phyloP scores from a whole-genome alignment of 2,113 vertebrate genomes.

The Amphilophus citrinellus region DNA sequence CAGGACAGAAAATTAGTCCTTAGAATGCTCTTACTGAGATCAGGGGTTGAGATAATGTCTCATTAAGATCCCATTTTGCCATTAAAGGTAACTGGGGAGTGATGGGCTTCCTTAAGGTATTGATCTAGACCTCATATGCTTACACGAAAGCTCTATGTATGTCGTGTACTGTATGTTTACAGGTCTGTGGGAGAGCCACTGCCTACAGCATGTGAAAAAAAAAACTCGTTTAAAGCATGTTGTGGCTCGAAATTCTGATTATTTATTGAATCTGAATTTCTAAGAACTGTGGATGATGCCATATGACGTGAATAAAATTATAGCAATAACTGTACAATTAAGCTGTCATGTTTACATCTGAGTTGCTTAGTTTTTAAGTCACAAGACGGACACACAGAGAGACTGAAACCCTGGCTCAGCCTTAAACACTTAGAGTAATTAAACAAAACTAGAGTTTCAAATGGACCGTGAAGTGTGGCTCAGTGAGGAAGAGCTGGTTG shows the following conservation, averaged over 20 bases:
- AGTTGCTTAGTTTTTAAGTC: background rate
- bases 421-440: slow-evolving; percentile 59
- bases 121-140: slow-evolving; percentile 35
- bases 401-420: slow-evolving; percentile 25
- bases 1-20: slow-evolving; percentile 50
- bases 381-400: background rate
- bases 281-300: background rate
- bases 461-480: slow-evolving; percentile 53
- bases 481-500: slow-evolving; percentile 18
- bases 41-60: slow-evolving; percentile 50
- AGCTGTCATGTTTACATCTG: background rate
- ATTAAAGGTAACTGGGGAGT: slow-evolving; percentile 26
- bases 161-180: background rate
- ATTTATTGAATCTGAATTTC: background rate
- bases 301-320: background rate
- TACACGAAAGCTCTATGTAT: background rate
- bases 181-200: background rate
- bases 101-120: slow-evolving; percentile 35
- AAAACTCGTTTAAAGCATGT: background rate
- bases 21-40: slow-evolving; percentile 55
- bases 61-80: slow-evolving; percentile 52
- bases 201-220: background rate
- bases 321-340: background rate
- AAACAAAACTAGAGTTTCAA: slow-evolving; percentile 62
- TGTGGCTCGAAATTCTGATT: background rate